Evolutionary conservation across 2,888 invertebrate genomes (phyloP).

Genomic region (Drosophila limbata): DNA sequence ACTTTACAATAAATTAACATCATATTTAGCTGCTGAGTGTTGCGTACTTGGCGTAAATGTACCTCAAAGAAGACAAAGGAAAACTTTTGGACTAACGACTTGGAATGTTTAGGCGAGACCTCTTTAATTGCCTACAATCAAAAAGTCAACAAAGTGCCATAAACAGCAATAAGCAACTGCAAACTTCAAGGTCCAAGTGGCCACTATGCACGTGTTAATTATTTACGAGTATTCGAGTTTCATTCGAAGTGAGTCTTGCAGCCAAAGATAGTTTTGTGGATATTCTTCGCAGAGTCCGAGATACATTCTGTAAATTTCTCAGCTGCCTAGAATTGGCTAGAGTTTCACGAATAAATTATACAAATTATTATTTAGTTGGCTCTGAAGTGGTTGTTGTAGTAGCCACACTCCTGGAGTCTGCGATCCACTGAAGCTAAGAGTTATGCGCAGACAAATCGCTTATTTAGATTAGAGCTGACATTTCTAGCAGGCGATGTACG

Average conservation of each 20-base stretch:
- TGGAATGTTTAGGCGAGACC: constrained; percentile 14
- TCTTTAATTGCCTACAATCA: constrained; percentile 39
- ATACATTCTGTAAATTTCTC: constrained; percentile 55
- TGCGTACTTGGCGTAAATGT: constrained; percentile 29
- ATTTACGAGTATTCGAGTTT: constrained; percentile 54
- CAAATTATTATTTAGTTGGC: constrained; percentile 72
- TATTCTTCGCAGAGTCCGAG: constrained; percentile 21
- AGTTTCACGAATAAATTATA: constrained; percentile 72
- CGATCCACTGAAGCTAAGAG: constrained; percentile 56
- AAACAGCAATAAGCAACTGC: constrained; percentile 39
- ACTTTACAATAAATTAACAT: constrained; percentile 47
- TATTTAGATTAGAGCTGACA: constrained; percentile 76
- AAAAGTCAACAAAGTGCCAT: constrained; percentile 49
- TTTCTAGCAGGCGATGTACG: constrained; percentile 34
- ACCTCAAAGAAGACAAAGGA: constrained; percentile 34
- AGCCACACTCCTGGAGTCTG: not conserved
- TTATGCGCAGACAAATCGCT: constrained; percentile 76
- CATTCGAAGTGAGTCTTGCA: constrained; percentile 10
- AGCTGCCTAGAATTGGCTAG: constrained; percentile 22
- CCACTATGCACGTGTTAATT: constrained; percentile 71
- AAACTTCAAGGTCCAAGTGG: constrained; percentile 16
- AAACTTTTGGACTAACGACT: constrained; percentile 36
- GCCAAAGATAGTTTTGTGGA: not conserved
- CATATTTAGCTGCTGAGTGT: constrained; percentile 8
- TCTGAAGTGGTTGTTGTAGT: constrained; percentile 10